These are phyloP conservation scores for Brachirus orientalis DNA, from an alignment of 2,113 vertebrate genomes.

Conservation along the genomic window DNA sequence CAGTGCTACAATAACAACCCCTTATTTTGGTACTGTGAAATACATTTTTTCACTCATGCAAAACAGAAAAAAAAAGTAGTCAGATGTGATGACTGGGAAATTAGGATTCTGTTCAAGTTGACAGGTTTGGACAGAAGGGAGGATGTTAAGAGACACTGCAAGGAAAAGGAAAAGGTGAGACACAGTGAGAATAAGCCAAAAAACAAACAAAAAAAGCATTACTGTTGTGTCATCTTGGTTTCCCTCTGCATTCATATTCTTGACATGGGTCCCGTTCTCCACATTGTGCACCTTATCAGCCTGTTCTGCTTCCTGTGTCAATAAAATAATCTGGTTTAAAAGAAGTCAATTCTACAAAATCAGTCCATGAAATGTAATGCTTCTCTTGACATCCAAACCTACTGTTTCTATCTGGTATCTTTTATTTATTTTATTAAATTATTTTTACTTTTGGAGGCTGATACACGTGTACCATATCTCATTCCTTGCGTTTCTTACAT, in stretches of 20 bases:
- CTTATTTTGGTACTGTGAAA: slow-evolving; percentile 24
- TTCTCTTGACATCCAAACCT: no score
- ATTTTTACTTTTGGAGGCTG: no score
- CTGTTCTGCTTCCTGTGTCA: slow-evolving; percentile 71
- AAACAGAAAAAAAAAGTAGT: slow-evolving; percentile 30
- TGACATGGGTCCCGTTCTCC: slow-evolving; percentile 69
- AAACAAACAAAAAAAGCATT: slow-evolving; percentile 59
- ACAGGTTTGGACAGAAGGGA: slow-evolving; percentile 15
- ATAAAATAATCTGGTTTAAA: slow-evolving; percentile 51
- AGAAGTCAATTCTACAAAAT: background rate
- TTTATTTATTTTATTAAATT: no score
- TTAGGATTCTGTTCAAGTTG: slow-evolving; percentile 3
- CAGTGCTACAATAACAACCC: background rate
- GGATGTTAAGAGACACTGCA: background rate
- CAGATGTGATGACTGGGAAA: slow-evolving; percentile 7
- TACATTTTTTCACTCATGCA: slow-evolving; percentile 42
- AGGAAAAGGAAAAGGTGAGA: slow-evolving; percentile 22
- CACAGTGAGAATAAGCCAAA: background rate
- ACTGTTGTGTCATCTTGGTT: slow-evolving; percentile 70
- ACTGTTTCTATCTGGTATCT: no score
- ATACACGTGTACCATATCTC: no score
- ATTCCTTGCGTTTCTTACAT: no score
- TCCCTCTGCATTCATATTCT: slow-evolving; percentile 47
- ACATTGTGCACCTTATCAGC: slow-evolving; percentile 54
- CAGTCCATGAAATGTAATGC: no score